Conservation (phyloP, 1,140 invertebrate species). For the Drosophila guanche region DNA sequence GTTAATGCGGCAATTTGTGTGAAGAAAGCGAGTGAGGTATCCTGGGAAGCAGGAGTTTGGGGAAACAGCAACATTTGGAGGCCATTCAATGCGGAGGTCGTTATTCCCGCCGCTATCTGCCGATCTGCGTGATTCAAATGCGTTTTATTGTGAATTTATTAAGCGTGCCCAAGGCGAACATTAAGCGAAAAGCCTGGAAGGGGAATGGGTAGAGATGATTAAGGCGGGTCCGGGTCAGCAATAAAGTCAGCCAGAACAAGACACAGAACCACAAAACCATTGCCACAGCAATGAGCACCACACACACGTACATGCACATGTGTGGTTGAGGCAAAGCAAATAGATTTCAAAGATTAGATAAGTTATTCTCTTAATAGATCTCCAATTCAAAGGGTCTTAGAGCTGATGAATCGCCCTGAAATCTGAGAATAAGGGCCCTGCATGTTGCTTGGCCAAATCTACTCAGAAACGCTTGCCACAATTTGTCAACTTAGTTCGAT, state of each 20-base stretch:
- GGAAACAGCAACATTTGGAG: slow-evolving; percentile 26
- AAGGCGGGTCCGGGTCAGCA: slow-evolving; percentile 34
- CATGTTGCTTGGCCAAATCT: too few relatives aligned
- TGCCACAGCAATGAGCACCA: too few relatives aligned
- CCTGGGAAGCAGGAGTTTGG: background rate
- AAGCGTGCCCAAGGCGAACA: slow-evolving; percentile 77
- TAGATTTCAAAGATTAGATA: too few relatives aligned
- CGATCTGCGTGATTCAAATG: slow-evolving; percentile 65
- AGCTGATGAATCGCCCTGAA: too few relatives aligned
- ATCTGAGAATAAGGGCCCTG: too few relatives aligned
- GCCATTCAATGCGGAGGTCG: slow-evolving; percentile 12
- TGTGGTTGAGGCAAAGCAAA: too few relatives aligned
- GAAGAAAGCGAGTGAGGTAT: slow-evolving; percentile 11
- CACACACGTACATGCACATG: too few relatives aligned
- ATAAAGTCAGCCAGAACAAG: slow-evolving; percentile 66
- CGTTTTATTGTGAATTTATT: slow-evolving; percentile 81
- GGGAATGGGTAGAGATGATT: slow-evolving; percentile 27
- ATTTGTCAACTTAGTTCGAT: too few relatives aligned
- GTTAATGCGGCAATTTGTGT: slow-evolving; percentile 77
- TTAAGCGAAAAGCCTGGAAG: slow-evolving; percentile 51
- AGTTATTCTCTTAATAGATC: too few relatives aligned
- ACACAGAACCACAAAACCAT: slow-evolving; percentile 8
- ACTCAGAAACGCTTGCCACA: too few relatives aligned
- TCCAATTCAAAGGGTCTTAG: too few relatives aligned
- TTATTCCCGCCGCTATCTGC: slow-evolving; percentile 23